A percentile compares a stretch with the other conserved stretches of the same genome.
Evolutionary conservation across 1,140 invertebrate species (phyloP).

Genomic region (Drosophila micromelanica): DNA sequence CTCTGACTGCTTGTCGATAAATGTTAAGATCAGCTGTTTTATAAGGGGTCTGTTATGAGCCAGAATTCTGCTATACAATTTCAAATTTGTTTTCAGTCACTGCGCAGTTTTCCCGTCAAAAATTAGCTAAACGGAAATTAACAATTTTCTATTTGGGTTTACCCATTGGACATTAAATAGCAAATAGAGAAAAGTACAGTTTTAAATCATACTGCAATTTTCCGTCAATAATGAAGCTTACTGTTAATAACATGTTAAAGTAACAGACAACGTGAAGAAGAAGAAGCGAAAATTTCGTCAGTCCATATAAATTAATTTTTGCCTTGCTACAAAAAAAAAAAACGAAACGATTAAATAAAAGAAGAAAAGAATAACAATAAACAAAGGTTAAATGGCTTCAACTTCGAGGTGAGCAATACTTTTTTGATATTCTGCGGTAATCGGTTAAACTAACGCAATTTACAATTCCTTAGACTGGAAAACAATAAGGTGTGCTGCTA

Average conservation of each 20-base stretch:
- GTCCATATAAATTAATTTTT: slow-evolving; percentile 33
- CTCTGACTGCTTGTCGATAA: neutral
- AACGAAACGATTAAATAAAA: slow-evolving; percentile 14
- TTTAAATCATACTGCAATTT: neutral
- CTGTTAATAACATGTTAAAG: slow-evolving; percentile 12
- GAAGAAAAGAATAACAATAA: slow-evolving; percentile 24
- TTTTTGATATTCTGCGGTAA: neutral
- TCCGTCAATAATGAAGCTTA: neutral
- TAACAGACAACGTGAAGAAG: slow-evolving; percentile 13
- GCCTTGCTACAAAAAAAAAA: slow-evolving; percentile 15
- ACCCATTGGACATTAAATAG: too few species aligned
- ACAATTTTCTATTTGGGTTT: neutral
- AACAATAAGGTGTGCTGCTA: slow-evolving; percentile 94
- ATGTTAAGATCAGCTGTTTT: slow-evolving; percentile 6
- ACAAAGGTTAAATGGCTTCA: slow-evolving; percentile 62
- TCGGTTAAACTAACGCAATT: slow-evolving; percentile 2
- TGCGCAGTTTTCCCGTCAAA: neutral
- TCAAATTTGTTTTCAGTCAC: neutral
- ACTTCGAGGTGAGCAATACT: slow-evolving; percentile 57
- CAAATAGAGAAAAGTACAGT: too few species aligned
- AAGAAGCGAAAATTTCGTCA: slow-evolving; percentile 10
- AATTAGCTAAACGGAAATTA: neutral
- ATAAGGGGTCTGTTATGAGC: neutral
- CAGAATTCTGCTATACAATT: neutral
- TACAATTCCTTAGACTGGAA: slow-evolving; percentile 47